Evolutionary conservation across 2,113 vertebrate genomes (phyloP).

Genomic region (Pao palembangensis): DNA sequence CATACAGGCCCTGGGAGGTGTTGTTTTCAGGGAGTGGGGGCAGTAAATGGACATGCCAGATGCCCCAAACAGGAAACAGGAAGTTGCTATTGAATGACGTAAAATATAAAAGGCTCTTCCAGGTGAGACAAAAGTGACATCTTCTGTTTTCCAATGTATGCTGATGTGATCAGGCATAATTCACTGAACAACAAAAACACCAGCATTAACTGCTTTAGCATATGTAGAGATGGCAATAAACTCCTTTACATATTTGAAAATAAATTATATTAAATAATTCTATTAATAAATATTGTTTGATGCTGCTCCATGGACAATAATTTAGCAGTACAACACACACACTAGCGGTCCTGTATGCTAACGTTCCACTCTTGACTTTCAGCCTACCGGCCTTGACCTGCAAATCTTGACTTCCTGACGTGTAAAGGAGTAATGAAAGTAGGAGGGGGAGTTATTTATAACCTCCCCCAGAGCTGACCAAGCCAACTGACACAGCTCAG

Average conservation of each 20-base stretch:
- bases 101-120: slow-evolving; percentile 51
- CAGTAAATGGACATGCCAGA: slow-evolving; percentile 67
- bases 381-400: slow-evolving; percentile 56
- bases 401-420: slow-evolving; percentile 60
- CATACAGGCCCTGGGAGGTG: slow-evolving; percentile 50
- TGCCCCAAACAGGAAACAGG: slow-evolving; percentile 76
- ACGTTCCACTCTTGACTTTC: slow-evolving; percentile 49
- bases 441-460: slow-evolving; percentile 60
- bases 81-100: slow-evolving; percentile 70
- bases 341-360: slow-evolving; percentile 31
- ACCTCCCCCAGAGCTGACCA: slow-evolving; percentile 50
- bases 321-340: background rate
- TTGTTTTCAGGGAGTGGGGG: slow-evolving; percentile 47
- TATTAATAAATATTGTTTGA: too few relatives aligned
- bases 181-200: slow-evolving; percentile 5
- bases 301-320: background rate
- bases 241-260: background rate
- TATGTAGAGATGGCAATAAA: background rate
- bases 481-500: slow-evolving; percentile 62
- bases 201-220: slow-evolving; percentile 12
- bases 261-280: too few relatives aligned
- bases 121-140: slow-evolving; percentile 65
- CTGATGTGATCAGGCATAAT: slow-evolving; percentile 15
- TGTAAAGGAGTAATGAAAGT: slow-evolving; percentile 63
- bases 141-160: slow-evolving; percentile 47